A percentile compares a stretch with the other conserved stretches of the same genome.
phyloP scores from a whole-genome alignment of 1,140 invertebrate genomes.

The Macrotrachela quadricornifera region DNA sequence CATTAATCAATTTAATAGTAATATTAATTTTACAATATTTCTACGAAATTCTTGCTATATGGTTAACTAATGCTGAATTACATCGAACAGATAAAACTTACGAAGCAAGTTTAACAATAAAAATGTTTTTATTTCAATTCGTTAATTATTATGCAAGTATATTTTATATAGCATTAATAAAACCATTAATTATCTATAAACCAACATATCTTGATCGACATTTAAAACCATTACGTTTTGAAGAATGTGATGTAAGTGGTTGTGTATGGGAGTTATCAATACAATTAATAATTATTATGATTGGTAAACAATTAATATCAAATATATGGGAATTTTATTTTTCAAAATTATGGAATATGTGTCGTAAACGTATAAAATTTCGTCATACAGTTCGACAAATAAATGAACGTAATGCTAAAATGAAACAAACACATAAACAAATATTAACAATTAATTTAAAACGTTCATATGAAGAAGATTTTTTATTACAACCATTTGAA shows the following conservation, averaged over 20 bases:
- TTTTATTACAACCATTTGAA: neutral
- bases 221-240: too few species aligned
- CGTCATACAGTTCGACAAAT: too few species aligned
- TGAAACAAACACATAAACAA: too few species aligned
- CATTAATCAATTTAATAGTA: constrained; percentile 65
- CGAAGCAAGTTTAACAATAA: constrained; percentile 81
- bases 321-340: neutral
- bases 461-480: neutral
- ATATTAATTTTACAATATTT: constrained; percentile 60
- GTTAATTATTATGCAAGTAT: constrained; percentile 86
- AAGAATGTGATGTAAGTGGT: neutral
- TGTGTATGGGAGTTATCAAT: neutral
- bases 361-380: too few species aligned
- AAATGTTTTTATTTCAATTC: constrained; percentile 89
- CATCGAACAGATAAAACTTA: constrained; percentile 78
- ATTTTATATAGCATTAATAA: constrained; percentile 90
- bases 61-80: constrained; percentile 38
- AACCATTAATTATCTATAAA: constrained; percentile 9
- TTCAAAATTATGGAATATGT: too few species aligned
- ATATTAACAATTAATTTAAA: neutral
- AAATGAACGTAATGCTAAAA: too few species aligned
- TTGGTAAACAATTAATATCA: neutral
- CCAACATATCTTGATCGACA: too few species aligned
- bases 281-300: neutral
- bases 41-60: constrained; percentile 16